Percentiles rank a stretch among this genome's conserved stretches.
These are phyloP conservation scores for Eumeta japonica DNA, from an alignment of 1,140 invertebrate genomes.

Conservation along the genomic window DNA sequence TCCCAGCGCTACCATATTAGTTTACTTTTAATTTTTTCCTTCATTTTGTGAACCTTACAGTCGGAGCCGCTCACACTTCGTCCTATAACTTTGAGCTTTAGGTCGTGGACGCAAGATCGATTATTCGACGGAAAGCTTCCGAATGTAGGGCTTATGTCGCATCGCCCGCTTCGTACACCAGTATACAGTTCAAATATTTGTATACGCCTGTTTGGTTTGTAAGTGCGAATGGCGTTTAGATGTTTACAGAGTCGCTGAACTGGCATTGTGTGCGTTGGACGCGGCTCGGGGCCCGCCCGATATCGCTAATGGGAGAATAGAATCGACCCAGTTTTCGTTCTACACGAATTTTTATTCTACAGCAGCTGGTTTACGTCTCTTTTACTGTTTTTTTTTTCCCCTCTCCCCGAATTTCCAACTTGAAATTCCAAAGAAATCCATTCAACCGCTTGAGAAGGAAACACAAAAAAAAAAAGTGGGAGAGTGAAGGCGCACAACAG, in stretches of 20 bases:
- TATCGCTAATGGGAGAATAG: slow-evolving; percentile 44
- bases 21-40: slow-evolving; percentile 34
- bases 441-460: slow-evolving; percentile 39
- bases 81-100: not conserved
- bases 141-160: slow-evolving; percentile 23
- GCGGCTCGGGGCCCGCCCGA: slow-evolving; percentile 26
- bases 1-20: slow-evolving; percentile 41
- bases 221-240: slow-evolving; percentile 54
- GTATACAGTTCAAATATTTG: slow-evolving; percentile 51
- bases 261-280: slow-evolving; percentile 35
- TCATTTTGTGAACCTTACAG: not conserved
- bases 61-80: not conserved
- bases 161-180: slow-evolving; percentile 24
- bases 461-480: slow-evolving; percentile 39
- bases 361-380: not conserved
- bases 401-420: too few species aligned
- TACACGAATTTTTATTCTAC: not conserved
- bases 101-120: not conserved
- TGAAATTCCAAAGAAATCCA: slow-evolving; percentile 22
- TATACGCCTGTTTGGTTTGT: slow-evolving; percentile 49
- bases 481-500: slow-evolving; percentile 23
- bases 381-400: too few species aligned
- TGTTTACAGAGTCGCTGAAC: slow-evolving; percentile 48
- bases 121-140: slow-evolving; percentile 3
- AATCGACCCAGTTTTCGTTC: not conserved